These are phyloP conservation scores for Astropecten irregularis DNA, from an alignment of 53 echinoderm and acorn worm genomes.

Conservation along the genomic window DNA sequence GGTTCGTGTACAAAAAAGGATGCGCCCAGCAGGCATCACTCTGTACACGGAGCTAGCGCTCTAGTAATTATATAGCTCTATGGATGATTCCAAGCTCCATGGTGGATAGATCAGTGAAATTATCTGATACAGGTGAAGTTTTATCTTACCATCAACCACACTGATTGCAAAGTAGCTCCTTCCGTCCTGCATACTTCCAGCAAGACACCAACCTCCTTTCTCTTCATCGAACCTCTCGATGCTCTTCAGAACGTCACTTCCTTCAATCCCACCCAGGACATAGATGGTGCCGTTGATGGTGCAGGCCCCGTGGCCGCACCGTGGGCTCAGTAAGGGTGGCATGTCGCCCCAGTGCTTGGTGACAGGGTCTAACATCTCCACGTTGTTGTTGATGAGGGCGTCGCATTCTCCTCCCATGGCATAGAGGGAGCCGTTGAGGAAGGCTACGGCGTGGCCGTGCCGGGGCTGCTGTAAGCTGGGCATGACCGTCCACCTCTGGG, in stretches of 20 bases:
- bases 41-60: no score
- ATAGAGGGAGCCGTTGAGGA: conserved; percentile 78
- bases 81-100: no score
- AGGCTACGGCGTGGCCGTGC: conserved; percentile 69
- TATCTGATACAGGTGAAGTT: no score
- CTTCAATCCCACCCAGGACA: conserved; percentile 86
- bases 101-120: no score
- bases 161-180: conserved; percentile 78
- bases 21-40: no score
- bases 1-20: no score
- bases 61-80: no score
- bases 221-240: conserved; percentile 84
- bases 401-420: conserved; percentile 92
- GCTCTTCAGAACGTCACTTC: conserved; percentile 74
- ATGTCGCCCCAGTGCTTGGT: conserved; percentile 71
- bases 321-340: conserved; percentile 62
- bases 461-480: conserved; percentile 79
- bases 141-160: conserved; percentile 75
- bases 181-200: conserved; percentile 68
- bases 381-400: conserved; percentile 79
- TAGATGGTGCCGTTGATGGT: conserved; percentile 76
- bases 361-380: conserved; percentile 79
- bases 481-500: conserved; percentile 70
- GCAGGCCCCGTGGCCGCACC: conserved; percentile 86
- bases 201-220: conserved; percentile 63